A percentile compares a stretch with the other conserved stretches of the same genome.
Conservation (phyloP, 1,140 invertebrate genomes). For the Epicauta chinensis region DNA sequence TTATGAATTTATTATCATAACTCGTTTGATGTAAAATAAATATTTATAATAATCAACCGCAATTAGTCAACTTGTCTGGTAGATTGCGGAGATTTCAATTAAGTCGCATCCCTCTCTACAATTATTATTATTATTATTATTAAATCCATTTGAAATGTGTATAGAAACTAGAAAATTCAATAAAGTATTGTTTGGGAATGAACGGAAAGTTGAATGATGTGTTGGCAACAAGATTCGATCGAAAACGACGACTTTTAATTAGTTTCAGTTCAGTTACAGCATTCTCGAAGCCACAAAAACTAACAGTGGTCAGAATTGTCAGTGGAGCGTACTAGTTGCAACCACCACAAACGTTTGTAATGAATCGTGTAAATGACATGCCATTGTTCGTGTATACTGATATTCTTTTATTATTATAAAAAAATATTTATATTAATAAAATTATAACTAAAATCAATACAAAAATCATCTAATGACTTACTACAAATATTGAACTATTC, state of each 20-base stretch:
- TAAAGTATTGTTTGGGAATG: constrained; percentile 5
- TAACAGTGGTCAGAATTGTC: constrained; percentile 30
- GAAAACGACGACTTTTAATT: constrained; percentile 34
- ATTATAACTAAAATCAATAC: too few relatives aligned
- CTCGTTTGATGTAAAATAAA: constrained; percentile 14
- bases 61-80: too few relatives aligned
- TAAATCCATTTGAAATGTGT: too few relatives aligned
- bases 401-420: too few relatives aligned
- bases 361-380: constrained; percentile 31
- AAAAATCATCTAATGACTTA: too few relatives aligned
- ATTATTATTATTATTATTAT: too few relatives aligned
- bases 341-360: constrained; percentile 29
- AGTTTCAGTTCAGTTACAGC: constrained; percentile 36
- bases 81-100: too few relatives aligned
- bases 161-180: too few relatives aligned
- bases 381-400: too few relatives aligned
- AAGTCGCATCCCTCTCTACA: too few relatives aligned
- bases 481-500: too few relatives aligned
- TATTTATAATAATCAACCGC: constrained; percentile 5
- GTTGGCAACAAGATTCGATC: constrained; percentile 24
- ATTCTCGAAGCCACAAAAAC: constrained; percentile 31
- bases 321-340: constrained; percentile 28
- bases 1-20: constrained; percentile 35
- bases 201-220: constrained; percentile 26
- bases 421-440: too few relatives aligned